Conservation (phyloP, 2,888 invertebrate genomes). For the Phorcus lineatus region DNA sequence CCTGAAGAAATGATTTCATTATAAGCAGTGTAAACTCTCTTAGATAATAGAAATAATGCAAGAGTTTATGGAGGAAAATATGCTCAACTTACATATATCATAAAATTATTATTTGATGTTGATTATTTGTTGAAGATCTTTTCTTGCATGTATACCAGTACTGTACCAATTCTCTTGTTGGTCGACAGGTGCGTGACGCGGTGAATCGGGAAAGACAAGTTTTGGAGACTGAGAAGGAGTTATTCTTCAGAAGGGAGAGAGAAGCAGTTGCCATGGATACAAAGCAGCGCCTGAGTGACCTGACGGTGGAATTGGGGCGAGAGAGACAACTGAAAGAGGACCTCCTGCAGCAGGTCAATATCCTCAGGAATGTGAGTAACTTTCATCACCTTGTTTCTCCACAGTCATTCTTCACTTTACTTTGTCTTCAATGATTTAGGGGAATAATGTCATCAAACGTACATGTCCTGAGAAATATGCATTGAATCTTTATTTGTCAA, state of each 20-base stretch:
- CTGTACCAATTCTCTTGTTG: background rate
- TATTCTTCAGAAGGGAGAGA: slow-evolving; percentile 50
- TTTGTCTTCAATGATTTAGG: no score
- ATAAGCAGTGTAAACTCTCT: no score
- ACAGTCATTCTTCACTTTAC: no score
- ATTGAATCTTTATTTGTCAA: no score
- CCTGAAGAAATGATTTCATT: no score
- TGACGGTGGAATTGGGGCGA: slow-evolving; percentile 55
- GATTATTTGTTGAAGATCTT: background rate
- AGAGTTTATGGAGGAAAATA: no score
- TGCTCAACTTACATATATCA: no score
- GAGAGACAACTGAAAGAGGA: slow-evolving; percentile 57
- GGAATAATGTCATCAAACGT: no score
- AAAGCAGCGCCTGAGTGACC: slow-evolving; percentile 48
- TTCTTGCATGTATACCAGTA: background rate
- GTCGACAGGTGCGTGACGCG: slow-evolving; percentile 58
- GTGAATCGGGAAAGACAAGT: slow-evolving; percentile 50
- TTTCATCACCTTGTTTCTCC: no score
- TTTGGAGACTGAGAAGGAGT: slow-evolving; percentile 53
- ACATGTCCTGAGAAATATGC: no score
- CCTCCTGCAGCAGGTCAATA: slow-evolving; percentile 52
- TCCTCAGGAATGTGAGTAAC: slow-evolving; percentile 58
- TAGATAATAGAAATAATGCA: no score
- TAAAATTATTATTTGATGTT: background rate
- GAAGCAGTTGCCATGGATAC: slow-evolving; percentile 52